Evolutionary conservation across 2,888 invertebrate species (phyloP).

Genomic region (Leptogaster cylindrica): DNA sequence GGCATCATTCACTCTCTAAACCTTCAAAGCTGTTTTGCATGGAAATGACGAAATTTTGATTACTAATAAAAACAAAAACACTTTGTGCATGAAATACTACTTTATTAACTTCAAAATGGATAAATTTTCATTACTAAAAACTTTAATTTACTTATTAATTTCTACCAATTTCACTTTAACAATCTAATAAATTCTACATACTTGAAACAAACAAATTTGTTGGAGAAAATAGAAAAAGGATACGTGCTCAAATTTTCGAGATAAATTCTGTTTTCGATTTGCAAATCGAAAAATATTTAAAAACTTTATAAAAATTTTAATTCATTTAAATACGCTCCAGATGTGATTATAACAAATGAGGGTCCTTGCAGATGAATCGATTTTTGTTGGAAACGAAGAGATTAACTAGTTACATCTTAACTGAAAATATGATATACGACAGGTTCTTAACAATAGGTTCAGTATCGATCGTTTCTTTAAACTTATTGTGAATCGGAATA

Average conservation of each 20-base stretch:
- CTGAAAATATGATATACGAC: too few relatives aligned
- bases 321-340: too few relatives aligned
- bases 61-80: slow-evolving; percentile 27
- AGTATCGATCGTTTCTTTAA: too few relatives aligned
- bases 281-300: not conserved
- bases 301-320: too few relatives aligned
- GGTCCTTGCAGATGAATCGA: too few relatives aligned
- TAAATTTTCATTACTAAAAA: slow-evolving; percentile 28
- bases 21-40: slow-evolving; percentile 33
- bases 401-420: too few relatives aligned
- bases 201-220: slow-evolving; percentile 7
- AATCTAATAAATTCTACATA: slow-evolving; percentile 17
- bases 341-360: too few relatives aligned
- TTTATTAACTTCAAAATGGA: slow-evolving; percentile 16
- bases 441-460: too few relatives aligned
- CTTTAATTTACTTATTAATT: slow-evolving; percentile 30
- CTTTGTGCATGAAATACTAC: slow-evolving; percentile 29
- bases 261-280: slow-evolving; percentile 17
- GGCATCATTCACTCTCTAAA: slow-evolving; percentile 30
- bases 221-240: slow-evolving; percentile 29
- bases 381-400: too few relatives aligned
- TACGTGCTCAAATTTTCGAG: not conserved
- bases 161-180: slow-evolving; percentile 22
- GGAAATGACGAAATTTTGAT: slow-evolving; percentile 28
- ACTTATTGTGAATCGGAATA: slow-evolving; percentile 2